Base-by-base conservation (phyloP, 30 jellyfish, hydroid and myxozoan species). In the Hydractinia symbiolongicarpus region DNA sequence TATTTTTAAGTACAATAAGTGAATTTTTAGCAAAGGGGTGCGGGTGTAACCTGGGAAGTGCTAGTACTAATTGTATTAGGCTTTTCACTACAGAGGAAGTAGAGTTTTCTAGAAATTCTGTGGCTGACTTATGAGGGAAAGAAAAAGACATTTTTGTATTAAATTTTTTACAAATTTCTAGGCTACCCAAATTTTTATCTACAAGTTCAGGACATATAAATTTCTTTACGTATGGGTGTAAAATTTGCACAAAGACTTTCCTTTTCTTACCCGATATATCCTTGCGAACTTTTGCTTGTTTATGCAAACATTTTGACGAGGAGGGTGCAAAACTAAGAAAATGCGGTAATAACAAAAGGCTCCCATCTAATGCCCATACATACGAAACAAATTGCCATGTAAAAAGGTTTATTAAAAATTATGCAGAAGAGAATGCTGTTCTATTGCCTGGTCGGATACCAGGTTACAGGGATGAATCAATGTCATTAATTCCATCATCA, bases 371-470 rank as follows among this genome's bases (percentile, higher is more conserved):
- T 16, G 69, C 69, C 15, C 69, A 58, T 16, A 16, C 15, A 13
- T 58, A 11, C 19, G 69, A 58, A 11, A 58, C 69, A 16, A 58
- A 58, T 58, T 16, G 19, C 15, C 19, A 58, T 16, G 69, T 58
- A 11, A 58, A 58, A 58, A 58, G 17, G 19, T 58, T 58, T 58
- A 58, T 58, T 16, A 3, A 13, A 58, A 58, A 58, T 16, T 58
- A 58, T 58, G 69, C 69, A 58, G 69, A 58, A 16, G 69, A 58
- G 19, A 1, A 58, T 58, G 87, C 4, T 19, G 72, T 15, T 17
- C 73, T 54, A 55, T 83, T 5, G 74, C 91, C 21, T 51, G 77
- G 89, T 82, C 69, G 69, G 69, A 58, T 58, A 58, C 69, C 69
- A 13, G 69, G 69, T 58, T 58, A 11, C 19, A 58, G 19, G 69